A percentile compares a stretch with the other conserved stretches of the same genome.
Evolutionary conservation across 2,113 vertebrate genomes (phyloP).

Genomic region (Ptychochromis oligacanthus): DNA sequence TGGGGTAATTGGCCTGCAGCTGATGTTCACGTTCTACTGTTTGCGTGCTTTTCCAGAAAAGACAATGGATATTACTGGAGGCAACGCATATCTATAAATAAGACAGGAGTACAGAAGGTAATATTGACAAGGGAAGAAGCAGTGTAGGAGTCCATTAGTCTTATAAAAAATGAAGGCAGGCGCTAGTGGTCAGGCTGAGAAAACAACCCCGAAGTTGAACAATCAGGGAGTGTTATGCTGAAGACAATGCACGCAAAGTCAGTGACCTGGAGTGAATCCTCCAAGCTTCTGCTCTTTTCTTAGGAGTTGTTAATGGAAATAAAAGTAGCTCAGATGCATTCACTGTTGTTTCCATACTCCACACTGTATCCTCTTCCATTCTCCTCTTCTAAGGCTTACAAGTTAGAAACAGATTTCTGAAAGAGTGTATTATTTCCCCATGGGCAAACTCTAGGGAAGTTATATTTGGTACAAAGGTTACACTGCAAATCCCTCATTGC

Average conservation of each 20-base stretch:
- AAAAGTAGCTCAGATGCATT: conserved; percentile 37
- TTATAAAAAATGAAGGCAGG: conserved; percentile 80
- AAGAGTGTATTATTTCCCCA: conserved; percentile 34
- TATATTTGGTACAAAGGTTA: conserved; percentile 58
- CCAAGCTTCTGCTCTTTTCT: conserved; percentile 52
- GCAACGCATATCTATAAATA: conserved; percentile 76
- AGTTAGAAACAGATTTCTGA: conserved; percentile 24
- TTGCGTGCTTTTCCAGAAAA: conserved; percentile 59
- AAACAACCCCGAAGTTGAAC: conserved; percentile 55
- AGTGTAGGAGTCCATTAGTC: conserved; percentile 77
- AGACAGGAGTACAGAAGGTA: conserved; percentile 54
- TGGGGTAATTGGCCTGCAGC: conserved; percentile 1
- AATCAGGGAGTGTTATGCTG: conserved; percentile 42
- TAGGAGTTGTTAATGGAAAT: conserved; percentile 56
- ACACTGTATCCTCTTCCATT: conserved; percentile 3
- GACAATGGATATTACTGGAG: conserved; percentile 68
- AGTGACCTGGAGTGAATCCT: conserved; percentile 57
- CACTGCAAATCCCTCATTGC: conserved; percentile 20
- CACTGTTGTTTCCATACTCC: not conserved
- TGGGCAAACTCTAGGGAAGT: conserved; percentile 35
- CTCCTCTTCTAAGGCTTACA: conserved; percentile 38
- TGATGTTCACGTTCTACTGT: conserved; percentile 36
- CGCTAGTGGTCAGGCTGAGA: conserved; percentile 55
- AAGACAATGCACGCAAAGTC: conserved; percentile 68
- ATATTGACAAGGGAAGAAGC: conserved; percentile 62